Percentiles rank a stretch among this genome's conserved stretches.
Conservation (phyloP, 2,797 vertebrate species). For the Megalops cyprinoides region DNA sequence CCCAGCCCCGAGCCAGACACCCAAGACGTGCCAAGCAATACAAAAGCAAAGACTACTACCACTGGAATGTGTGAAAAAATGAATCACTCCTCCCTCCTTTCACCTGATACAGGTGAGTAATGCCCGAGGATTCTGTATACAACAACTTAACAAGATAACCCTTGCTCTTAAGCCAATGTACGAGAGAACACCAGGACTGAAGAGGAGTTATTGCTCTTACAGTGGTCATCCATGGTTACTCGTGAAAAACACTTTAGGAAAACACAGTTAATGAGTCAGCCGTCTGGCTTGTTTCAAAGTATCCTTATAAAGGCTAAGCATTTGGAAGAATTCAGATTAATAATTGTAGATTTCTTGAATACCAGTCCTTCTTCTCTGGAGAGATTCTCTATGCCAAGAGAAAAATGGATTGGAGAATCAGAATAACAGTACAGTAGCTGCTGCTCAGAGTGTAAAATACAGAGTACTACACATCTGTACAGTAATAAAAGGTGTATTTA, state of each 20-base stretch:
- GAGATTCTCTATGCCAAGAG: constrained; percentile 60
- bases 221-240: background rate
- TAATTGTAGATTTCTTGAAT: constrained; percentile 61
- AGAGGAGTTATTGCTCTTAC: constrained; percentile 81
- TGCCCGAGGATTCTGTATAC: constrained; percentile 68
- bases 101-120: constrained; percentile 78
- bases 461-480: too few species aligned
- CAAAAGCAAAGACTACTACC: constrained; percentile 72
- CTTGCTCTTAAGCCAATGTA: constrained; percentile 68
- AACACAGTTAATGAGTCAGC: constrained; percentile 58
- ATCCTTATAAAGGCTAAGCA: constrained; percentile 54
- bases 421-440: constrained; percentile 66
- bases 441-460: too few species aligned
- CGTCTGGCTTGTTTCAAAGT: constrained; percentile 72
- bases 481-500: background rate
- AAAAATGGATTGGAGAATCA: constrained; percentile 66
- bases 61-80: constrained; percentile 76
- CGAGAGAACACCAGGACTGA: constrained; percentile 75
- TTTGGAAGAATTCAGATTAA: constrained; percentile 69
- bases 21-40: constrained; percentile 81
- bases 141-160: constrained; percentile 52
- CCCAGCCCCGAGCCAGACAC: constrained; percentile 69
- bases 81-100: constrained; percentile 65
- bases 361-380: constrained; percentile 57
- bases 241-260: constrained; percentile 22